Percentiles rank a stretch among this genome's conserved stretches.
Conservation (phyloP, 2,888 invertebrate species). For the Nymphalis c-album region DNA sequence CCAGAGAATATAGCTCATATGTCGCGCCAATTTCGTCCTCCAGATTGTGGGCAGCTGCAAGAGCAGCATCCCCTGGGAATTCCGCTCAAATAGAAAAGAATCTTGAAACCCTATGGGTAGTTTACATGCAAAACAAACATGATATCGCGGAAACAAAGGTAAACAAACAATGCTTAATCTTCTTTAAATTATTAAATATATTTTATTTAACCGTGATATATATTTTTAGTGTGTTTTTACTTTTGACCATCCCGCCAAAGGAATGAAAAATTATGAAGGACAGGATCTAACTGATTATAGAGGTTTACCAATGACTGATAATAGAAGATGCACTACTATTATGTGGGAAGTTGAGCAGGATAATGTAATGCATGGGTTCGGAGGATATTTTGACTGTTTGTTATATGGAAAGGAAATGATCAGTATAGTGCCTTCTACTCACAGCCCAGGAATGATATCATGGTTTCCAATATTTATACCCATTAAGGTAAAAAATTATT, state of each 20-base stretch:
- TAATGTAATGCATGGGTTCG: slow-evolving; percentile 95
- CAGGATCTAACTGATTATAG: slow-evolving; percentile 85
- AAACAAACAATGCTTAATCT: background rate
- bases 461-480: slow-evolving; percentile 99
- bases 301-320: slow-evolving; percentile 86
- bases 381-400: slow-evolving; percentile 95
- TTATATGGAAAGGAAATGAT: slow-evolving; percentile 92
- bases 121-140: slow-evolving; percentile 92
- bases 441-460: slow-evolving; percentile 95
- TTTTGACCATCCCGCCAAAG: slow-evolving; percentile 95
- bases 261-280: slow-evolving; percentile 83
- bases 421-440: slow-evolving; percentile 94
- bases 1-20: slow-evolving; percentile 91
- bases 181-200: background rate
- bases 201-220: background rate
- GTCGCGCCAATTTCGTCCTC: slow-evolving; percentile 96
- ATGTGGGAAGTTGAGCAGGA: slow-evolving; percentile 87
- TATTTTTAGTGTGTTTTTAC: slow-evolving; percentile 86
- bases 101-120: slow-evolving; percentile 94
- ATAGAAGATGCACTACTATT: slow-evolving; percentile 86
- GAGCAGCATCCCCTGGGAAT: slow-evolving; percentile 51
- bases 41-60: slow-evolving; percentile 90
- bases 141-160: slow-evolving; percentile 85
- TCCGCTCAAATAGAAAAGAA: slow-evolving; percentile 60
- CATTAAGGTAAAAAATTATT: slow-evolving; percentile 82